Conservation (phyloP, 2,888 invertebrate species). For the Steinernema scapterisci region DNA sequence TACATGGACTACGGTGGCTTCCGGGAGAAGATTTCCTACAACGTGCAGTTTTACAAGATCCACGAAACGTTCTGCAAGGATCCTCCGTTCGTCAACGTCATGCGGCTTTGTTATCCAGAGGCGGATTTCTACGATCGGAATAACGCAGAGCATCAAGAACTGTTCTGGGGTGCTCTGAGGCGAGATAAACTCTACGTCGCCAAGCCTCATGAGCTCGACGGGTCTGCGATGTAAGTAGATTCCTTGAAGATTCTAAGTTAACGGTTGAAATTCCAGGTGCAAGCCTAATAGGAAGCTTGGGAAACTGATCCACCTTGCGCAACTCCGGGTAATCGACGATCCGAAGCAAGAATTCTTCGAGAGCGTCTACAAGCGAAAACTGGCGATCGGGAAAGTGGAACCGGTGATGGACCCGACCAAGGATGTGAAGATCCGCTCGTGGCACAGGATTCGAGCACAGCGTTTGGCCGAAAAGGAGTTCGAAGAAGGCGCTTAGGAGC, state of each 20-base stretch:
- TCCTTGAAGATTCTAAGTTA: too few relatives aligned
- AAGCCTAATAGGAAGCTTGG: background rate
- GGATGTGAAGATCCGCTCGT: background rate
- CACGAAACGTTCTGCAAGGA: background rate
- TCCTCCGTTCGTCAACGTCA: background rate
- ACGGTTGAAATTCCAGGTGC: background rate
- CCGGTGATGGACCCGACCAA: background rate
- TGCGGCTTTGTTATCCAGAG: background rate
- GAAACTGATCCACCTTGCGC: background rate
- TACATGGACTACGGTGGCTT: background rate
- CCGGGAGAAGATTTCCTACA: background rate
- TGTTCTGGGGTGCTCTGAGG: background rate
- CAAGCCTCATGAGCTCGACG: background rate
- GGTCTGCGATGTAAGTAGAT: background rate
- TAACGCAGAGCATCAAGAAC: background rate
- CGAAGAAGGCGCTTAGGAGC: background rate
- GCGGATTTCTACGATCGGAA: background rate
- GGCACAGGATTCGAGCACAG: background rate
- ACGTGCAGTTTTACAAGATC: background rate
- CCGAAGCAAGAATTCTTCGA: background rate
- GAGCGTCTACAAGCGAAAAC: background rate
- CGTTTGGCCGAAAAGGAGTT: background rate
- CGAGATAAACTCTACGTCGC: conserved; percentile 9
- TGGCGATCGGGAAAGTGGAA: background rate
- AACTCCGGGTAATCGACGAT: background rate